Conservation (phyloP, 2,113 vertebrate genomes). For the Lophochroa leadbeateri region DNA sequence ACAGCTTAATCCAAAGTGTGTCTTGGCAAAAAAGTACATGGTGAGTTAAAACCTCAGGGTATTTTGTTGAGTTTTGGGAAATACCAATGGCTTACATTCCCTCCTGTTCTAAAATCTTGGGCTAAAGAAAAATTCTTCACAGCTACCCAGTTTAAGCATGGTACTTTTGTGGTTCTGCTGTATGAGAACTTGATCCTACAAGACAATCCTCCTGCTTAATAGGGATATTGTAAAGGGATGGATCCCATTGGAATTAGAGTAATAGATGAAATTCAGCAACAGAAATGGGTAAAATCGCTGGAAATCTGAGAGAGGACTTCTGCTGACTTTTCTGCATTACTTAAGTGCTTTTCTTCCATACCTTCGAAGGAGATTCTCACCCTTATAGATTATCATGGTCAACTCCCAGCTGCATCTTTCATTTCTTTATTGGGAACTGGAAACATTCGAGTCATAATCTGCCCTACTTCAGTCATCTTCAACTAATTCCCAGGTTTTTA, state of each 20-base stretch:
- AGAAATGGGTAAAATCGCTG: neutral
- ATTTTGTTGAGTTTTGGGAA: neutral
- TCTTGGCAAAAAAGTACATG: neutral
- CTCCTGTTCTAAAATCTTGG: neutral
- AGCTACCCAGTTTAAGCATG: neutral
- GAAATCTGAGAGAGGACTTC: neutral
- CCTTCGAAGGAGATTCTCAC: neutral
- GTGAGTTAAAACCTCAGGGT: neutral
- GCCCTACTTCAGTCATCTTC: neutral
- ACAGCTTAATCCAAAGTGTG: neutral
- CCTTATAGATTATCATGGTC: neutral
- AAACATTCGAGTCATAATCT: neutral
- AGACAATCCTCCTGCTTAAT: neutral
- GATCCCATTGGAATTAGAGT: neutral
- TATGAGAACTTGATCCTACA: neutral
- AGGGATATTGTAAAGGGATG: neutral
- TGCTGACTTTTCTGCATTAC: neutral
- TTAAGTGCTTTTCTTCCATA: neutral
- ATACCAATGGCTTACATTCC: neutral
- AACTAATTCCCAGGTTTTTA: neutral
- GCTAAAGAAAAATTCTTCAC: neutral
- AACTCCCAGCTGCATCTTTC: rapidly evolving
- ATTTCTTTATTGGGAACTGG: neutral
- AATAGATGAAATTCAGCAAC: neutral
- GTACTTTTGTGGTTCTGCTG: neutral